A percentile compares a stretch with the other conserved stretches of the same genome.
These are phyloP conservation scores for Muscicapa striata DNA, from an alignment of 2,797 vertebrate genomes.

Conservation along the genomic window DNA sequence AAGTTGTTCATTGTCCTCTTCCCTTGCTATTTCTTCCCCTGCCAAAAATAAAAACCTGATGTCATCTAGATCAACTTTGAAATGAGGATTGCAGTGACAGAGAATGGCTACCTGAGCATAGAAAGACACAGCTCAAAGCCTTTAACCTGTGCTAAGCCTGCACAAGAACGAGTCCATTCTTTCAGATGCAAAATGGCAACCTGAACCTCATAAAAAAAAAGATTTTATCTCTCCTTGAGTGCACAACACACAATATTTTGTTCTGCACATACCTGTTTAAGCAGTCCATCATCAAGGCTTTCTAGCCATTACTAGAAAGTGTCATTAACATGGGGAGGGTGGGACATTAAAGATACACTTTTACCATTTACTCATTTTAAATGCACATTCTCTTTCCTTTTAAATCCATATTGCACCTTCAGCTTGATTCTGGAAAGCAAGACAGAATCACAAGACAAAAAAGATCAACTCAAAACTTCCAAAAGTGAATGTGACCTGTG, in stretches of 20 bases:
- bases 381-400: not conserved
- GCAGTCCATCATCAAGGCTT: not conserved
- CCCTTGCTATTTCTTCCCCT: not conserved
- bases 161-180: not conserved
- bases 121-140: not conserved
- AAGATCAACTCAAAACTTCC: not conserved
- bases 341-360: not conserved
- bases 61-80: not conserved
- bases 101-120: not conserved
- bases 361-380: not conserved
- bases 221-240: not conserved
- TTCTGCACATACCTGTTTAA: not conserved
- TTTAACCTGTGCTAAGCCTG: not conserved
- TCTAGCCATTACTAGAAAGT: not conserved
- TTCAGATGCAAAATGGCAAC: not conserved
- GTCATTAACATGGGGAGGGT: rapidly evolving
- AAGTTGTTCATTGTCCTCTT: not conserved
- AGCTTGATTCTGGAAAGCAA: not conserved
- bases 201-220: not conserved
- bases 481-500: not conserved
- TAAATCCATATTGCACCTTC: not conserved
- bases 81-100: not conserved
- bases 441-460: not conserved
- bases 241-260: not conserved
- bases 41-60: not conserved